Base-by-base conservation (phyloP, 1,140 invertebrate genomes). In the Atta colombica region DNA sequence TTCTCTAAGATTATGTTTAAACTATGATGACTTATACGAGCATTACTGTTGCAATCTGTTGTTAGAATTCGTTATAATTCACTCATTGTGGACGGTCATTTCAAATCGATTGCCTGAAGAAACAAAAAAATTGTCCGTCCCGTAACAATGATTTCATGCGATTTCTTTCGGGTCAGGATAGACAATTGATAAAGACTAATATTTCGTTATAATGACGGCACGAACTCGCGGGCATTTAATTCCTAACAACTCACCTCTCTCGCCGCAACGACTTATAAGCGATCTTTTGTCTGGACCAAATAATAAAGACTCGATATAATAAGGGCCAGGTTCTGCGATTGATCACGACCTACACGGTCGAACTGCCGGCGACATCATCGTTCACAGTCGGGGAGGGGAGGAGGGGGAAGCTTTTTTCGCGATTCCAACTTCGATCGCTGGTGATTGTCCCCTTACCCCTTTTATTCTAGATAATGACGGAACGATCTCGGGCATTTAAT, bases 401-500 rank as follows among this genome's bases (percentile, higher is more conserved):
- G 31, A 2, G 31, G 25, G 16, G 35, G 53, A 51, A 74, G 31
- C 78, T 58, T 80, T 82, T 87, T 87, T 88, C 88, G 80, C 88
- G 85, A 85, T 51, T 90, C 74, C 61, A 71, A 78, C 65, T 45
- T 45, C 88, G 88, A 89, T 92, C 87, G 88, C 61, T 31, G 58
- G 85, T 77, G 88, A 90, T 89, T 82, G 86, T 87, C 55, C 66
- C 69, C 72, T 77, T 87, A 72, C 61, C 78, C 77, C 88, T 68
- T 88, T 80, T 63, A 69, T 87, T 75, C 80, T 45, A 75, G 81
- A 87, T 91, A 92, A 92, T 88, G 77, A 91, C 86, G 53, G 71
- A 90, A 92, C 87, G 91, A 93, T 93, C 91, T 87, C 55, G 80
- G 88, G 87, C 93, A 93, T 93, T 94, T 94, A 93, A 94, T 94